phyloP scores from a whole-genome alignment of 2,113 vertebrate genomes.

The Oophaga pumilio region DNA sequence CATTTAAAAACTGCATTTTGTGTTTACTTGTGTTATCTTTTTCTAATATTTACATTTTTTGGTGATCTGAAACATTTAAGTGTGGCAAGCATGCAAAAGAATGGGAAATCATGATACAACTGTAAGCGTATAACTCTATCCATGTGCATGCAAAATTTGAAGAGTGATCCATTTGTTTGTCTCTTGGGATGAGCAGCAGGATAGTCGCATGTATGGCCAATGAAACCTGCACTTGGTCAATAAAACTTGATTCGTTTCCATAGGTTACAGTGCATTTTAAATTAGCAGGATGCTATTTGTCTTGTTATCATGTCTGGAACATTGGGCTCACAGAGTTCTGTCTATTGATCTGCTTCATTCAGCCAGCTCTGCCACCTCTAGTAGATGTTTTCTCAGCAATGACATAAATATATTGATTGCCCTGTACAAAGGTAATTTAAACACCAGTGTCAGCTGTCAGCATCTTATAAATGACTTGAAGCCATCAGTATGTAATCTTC shows the following conservation, averaged over 20 bases:
- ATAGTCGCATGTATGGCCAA: not conserved
- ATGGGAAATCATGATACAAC: not conserved
- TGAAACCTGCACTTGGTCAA: not conserved
- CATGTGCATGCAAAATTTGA: not conserved
- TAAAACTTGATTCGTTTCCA: not conserved
- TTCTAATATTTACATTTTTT: no score
- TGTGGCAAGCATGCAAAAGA: no score
- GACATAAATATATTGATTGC: constrained; percentile 37
- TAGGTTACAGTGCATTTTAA: not conserved
- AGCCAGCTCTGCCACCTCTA: not conserved
- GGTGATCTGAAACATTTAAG: no score
- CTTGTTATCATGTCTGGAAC: constrained; percentile 1
- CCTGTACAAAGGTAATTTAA: constrained; percentile 1
- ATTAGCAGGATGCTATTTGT: not conserved
- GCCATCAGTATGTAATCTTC: not conserved
- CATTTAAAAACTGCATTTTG: no score
- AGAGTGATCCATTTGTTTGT: not conserved
- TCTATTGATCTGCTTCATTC: constrained; percentile 16
- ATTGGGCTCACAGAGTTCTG: not conserved
- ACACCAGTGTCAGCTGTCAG: not conserved
- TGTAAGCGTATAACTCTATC: not conserved
- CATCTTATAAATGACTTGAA: not conserved
- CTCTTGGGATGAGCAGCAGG: not conserved
- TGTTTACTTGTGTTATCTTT: no score
- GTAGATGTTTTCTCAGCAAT: constrained; percentile 21